phyloP scores from a whole-genome alignment of 2,888 invertebrate genomes.

The Mongoloraphidia duomilia region DNA sequence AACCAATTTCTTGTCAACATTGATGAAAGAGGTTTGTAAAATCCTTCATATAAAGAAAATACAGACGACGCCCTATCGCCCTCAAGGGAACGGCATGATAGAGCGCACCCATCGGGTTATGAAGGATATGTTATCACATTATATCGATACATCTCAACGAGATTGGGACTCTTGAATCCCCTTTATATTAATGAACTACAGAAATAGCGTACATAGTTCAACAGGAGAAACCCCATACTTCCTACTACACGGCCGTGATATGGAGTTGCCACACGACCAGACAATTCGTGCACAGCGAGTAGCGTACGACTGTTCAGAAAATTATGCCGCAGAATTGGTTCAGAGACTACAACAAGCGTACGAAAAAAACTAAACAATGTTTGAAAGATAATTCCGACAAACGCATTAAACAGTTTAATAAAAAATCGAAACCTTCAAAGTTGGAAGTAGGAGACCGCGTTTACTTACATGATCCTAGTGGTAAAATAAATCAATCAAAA shows the following conservation, averaged over 20 bases:
- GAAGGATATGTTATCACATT: constrained; percentile 9
- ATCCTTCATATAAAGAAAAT: constrained; percentile 5
- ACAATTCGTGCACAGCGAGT: too few relatives aligned
- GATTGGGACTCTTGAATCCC: constrained; percentile 13
- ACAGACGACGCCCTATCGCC: constrained; percentile 9
- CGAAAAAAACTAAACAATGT: too few relatives aligned
- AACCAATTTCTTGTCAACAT: constrained; percentile 9
- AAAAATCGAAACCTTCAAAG: too few relatives aligned
- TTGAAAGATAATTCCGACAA: too few relatives aligned
- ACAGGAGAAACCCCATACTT: constrained; percentile 11
- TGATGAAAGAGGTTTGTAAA: constrained; percentile 7
- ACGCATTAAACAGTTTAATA: too few relatives aligned
- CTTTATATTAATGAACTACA: constrained; percentile 9
- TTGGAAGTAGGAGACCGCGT: too few relatives aligned
- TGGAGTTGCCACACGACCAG: constrained; percentile 2
- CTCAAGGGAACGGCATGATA: constrained; percentile 10
- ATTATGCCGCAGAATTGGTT: too few relatives aligned
- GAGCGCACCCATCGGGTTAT: constrained; percentile 13
- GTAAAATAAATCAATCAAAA: too few relatives aligned
- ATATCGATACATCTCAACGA: constrained; percentile 5
- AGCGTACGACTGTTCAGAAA: too few relatives aligned
- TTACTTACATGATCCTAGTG: neutral
- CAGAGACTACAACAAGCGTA: too few relatives aligned
- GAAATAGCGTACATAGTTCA: constrained; percentile 6
- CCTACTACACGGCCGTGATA: constrained; percentile 9